Evolutionary conservation across 2,888 invertebrate species (phyloP).

Genomic region (Dolichopus griseipennis): DNA sequence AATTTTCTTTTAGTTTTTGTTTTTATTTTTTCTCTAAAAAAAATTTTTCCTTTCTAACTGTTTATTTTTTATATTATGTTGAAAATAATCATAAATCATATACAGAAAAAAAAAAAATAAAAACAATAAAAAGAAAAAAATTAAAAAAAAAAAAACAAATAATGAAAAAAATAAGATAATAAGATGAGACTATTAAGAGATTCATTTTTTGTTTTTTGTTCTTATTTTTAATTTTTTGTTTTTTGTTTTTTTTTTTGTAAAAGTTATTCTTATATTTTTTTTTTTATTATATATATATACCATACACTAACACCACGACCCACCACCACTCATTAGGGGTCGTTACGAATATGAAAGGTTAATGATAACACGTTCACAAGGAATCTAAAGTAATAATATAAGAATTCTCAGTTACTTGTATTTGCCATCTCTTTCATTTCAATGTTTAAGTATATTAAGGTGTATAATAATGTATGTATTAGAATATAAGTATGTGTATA

Average conservation of each 20-base stretch:
- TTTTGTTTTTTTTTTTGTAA: too few relatives aligned
- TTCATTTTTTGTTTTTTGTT: not conserved
- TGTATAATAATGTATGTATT: not conserved
- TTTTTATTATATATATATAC: too few relatives aligned
- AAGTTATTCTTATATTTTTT: not conserved
- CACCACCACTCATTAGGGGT: not conserved
- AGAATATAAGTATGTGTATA: not conserved
- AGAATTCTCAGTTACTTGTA: not conserved
- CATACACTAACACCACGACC: too few relatives aligned
- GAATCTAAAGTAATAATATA: too few relatives aligned
- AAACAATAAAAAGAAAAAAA: too few relatives aligned
- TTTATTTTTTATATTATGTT: not conserved
- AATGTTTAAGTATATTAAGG: not conserved
- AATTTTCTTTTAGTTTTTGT: not conserved
- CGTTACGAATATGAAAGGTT: conserved; percentile 4
- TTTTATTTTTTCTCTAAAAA: not conserved
- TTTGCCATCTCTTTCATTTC: not conserved
- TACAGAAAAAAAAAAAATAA: not conserved
- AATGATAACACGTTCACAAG: not conserved
- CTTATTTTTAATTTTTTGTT: not conserved
- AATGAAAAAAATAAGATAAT: not conserved
- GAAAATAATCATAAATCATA: not conserved
- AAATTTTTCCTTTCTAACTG: not conserved
- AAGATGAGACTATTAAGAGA: conserved; percentile 1
- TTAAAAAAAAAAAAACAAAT: not conserved